Conservation (phyloP, 2,888 invertebrate species). For the Iphiclides podalirius region DNA sequence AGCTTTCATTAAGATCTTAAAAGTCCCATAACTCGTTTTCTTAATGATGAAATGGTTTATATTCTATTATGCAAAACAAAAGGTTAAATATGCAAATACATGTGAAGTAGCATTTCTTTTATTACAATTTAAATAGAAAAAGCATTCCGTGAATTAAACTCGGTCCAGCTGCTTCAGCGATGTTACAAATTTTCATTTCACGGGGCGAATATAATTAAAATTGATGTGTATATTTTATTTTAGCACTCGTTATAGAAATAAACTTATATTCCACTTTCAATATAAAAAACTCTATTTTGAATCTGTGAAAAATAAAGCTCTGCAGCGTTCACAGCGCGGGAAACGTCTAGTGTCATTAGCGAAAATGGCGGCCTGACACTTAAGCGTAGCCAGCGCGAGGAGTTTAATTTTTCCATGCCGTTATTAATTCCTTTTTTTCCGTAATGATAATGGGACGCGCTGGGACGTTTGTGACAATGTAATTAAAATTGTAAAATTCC, state of each 20-base stretch:
- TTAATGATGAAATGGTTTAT: background rate
- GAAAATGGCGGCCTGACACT: constrained; percentile 52
- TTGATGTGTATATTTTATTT: constrained; percentile 14
- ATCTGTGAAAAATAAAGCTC: constrained; percentile 27
- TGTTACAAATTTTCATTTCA: constrained; percentile 9
- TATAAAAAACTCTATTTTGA: constrained; percentile 25
- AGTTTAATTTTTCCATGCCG: constrained; percentile 37
- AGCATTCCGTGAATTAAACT: background rate
- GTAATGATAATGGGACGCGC: constrained; percentile 37
- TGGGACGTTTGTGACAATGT: constrained; percentile 37
- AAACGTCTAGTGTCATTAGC: constrained; percentile 54
- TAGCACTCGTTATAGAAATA: constrained; percentile 11
- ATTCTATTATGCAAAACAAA: background rate
- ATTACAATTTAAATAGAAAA: constrained; percentile 2
- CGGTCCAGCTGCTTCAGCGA: background rate
- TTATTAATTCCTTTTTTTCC: constrained; percentile 39
- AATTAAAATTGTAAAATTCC: constrained; percentile 37
- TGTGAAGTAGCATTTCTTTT: background rate
- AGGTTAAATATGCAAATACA: background rate
- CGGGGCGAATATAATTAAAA: constrained; percentile 10
- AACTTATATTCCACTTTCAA: constrained; percentile 22
- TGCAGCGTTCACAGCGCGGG: constrained; percentile 33
- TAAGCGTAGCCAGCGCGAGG: constrained; percentile 53
- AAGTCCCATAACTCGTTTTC: background rate
- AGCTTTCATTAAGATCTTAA: too few relatives aligned